Percentiles rank a stretch among this genome's conserved stretches.
These are phyloP conservation scores for Pentalonia nigronervosa DNA, from an alignment of 1,140 invertebrate genomes.

Conservation along the genomic window DNA sequence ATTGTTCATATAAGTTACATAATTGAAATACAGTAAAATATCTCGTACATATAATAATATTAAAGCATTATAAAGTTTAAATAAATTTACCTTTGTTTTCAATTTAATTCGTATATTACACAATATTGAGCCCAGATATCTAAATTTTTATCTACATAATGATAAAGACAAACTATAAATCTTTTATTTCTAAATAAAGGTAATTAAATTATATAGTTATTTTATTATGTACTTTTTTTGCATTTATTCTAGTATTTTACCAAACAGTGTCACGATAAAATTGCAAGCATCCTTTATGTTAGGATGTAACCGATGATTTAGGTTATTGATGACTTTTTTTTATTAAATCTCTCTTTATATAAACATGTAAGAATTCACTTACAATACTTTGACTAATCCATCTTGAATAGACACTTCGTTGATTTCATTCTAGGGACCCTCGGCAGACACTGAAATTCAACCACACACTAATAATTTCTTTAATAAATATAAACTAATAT, in stretches of 20 bases:
- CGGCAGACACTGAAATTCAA: too few species aligned
- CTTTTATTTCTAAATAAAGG: background rate
- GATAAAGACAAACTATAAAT: background rate
- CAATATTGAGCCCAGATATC: background rate
- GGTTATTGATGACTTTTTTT: background rate
- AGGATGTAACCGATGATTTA: background rate
- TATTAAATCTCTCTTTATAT: background rate
- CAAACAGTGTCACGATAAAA: background rate
- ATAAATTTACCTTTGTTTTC: background rate
- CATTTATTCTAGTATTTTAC: background rate
- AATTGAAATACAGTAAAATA: background rate
- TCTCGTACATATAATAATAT: background rate
- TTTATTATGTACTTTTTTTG: background rate
- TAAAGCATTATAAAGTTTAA: background rate
- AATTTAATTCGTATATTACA: background rate
- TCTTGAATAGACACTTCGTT: background rate
- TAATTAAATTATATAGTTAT: background rate
- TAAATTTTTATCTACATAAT: background rate
- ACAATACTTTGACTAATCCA: background rate
- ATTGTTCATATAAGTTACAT: background rate
- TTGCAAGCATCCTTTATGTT: background rate
- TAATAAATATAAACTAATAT: too few species aligned
- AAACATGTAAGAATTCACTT: background rate
- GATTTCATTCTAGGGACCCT: background rate
- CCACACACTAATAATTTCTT: too few species aligned